Conservation (phyloP, 2,888 invertebrate species). For the Ophion ventricosus region DNA sequence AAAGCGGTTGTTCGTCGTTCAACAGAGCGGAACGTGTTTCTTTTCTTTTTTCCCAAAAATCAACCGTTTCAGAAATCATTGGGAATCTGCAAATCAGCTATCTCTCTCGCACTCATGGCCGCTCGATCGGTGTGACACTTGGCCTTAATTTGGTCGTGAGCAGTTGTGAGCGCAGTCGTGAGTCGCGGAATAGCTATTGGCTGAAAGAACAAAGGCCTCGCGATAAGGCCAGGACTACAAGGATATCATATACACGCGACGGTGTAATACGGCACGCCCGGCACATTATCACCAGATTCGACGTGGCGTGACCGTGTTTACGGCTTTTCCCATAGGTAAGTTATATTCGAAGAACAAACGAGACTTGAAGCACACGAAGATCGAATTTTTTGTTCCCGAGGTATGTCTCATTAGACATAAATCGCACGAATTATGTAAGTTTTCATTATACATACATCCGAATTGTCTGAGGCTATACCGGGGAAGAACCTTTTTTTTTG, state of each 20-base stretch:
- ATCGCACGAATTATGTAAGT: too few relatives aligned
- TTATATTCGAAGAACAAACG: neutral
- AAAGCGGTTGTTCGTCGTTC: neutral
- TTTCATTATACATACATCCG: too few relatives aligned
- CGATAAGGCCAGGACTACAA: too few relatives aligned
- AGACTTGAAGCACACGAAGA: neutral
- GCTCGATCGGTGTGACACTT: too few relatives aligned
- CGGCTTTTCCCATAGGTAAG: neutral
- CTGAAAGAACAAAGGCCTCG: too few relatives aligned
- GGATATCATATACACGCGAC: too few relatives aligned
- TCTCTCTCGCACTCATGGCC: neutral
- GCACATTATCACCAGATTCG: neutral
- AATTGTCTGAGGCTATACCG: too few relatives aligned
- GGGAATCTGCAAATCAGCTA: neutral
- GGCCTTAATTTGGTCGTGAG: too few relatives aligned
- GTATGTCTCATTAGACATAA: neutral
- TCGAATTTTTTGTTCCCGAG: neutral
- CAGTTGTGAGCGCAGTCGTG: too few relatives aligned
- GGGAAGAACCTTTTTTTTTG: too few relatives aligned
- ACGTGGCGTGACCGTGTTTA: neutral
- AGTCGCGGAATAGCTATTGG: too few relatives aligned
- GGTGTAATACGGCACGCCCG: neutral
- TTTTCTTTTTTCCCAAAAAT: neutral
- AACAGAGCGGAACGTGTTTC: neutral
- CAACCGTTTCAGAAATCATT: too few relatives aligned